Conservation (phyloP, 1,140 invertebrate genomes). For the Cataglyphis hispanica region DNA sequence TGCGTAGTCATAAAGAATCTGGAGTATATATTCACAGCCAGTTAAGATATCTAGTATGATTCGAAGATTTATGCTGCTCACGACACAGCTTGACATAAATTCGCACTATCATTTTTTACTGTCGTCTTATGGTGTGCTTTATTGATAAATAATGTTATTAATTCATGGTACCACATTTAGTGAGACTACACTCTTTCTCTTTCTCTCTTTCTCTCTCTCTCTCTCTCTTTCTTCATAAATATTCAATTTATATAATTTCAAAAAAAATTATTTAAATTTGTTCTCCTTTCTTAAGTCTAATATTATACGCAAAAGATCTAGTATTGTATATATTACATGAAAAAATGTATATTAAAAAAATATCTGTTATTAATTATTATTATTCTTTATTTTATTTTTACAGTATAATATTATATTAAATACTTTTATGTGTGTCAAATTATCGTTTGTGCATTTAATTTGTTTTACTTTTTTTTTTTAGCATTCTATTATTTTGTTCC, state of each 20-base stretch:
- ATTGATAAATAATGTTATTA: constrained; percentile 3
- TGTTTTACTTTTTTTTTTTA: neutral
- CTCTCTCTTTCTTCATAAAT: neutral
- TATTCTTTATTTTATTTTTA: neutral
- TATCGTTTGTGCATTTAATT: neutral
- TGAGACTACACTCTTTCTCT: neutral
- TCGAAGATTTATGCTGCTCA: neutral
- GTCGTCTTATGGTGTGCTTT: neutral
- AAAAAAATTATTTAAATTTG: neutral
- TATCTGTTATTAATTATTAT: neutral
- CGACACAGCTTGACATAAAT: neutral
- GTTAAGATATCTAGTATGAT: neutral
- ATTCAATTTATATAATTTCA: neutral
- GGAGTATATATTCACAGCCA: constrained; percentile 25
- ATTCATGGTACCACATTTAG: neutral
- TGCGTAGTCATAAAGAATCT: constrained; percentile 44
- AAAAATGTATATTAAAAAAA: neutral
- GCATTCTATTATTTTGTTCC: neutral
- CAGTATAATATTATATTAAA: neutral
- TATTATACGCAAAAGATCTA: too few species aligned
- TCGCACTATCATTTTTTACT: neutral
- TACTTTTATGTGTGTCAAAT: neutral
- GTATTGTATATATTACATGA: too few species aligned
- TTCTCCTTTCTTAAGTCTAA: neutral
- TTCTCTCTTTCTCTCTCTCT: too few species aligned